These are phyloP conservation scores for Stenopsyche tienmushanensis DNA, from an alignment of 1,140 invertebrate genomes.

Conservation along the genomic window DNA sequence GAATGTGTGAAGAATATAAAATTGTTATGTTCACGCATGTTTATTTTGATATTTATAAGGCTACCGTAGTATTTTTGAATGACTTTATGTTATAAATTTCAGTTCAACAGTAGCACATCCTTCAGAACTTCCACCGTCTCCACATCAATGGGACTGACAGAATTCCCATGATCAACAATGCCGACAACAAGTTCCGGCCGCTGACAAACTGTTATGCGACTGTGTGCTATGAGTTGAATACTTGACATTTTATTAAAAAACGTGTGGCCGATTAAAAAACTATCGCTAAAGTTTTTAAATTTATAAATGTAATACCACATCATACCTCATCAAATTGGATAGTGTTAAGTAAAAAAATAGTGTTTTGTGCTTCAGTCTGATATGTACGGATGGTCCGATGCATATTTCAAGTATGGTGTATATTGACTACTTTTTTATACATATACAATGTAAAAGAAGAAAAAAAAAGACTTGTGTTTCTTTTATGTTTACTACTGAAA, in stretches of 20 bases:
- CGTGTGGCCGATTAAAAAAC: constrained; percentile 1
- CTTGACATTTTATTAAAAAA: not conserved
- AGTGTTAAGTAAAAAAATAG: constrained; percentile 32
- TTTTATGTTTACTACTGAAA: too few relatives aligned
- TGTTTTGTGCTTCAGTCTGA: constrained; percentile 27
- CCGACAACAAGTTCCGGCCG: constrained; percentile 45
- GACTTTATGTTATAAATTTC: constrained; percentile 52
- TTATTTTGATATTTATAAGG: not conserved
- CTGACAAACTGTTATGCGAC: constrained; percentile 42
- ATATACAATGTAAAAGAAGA: too few relatives aligned
- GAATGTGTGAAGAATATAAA: not conserved
- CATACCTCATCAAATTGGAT: constrained; percentile 38
- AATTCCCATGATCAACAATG: constrained; percentile 1
- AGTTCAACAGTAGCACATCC: constrained; percentile 97
- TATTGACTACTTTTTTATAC: not conserved
- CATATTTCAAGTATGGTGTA: not conserved
- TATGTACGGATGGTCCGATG: not conserved
- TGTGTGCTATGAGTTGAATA: constrained; percentile 29
- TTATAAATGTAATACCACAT: constrained; percentile 31
- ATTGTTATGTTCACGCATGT: not conserved
- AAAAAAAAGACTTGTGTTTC: too few relatives aligned
- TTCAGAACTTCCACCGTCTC: constrained; percentile 94
- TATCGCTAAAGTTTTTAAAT: not conserved
- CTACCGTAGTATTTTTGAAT: not conserved
- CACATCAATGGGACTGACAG: constrained; percentile 94